Conservation (phyloP, 2,113 vertebrate species). For the Geothlypis trichas region DNA sequence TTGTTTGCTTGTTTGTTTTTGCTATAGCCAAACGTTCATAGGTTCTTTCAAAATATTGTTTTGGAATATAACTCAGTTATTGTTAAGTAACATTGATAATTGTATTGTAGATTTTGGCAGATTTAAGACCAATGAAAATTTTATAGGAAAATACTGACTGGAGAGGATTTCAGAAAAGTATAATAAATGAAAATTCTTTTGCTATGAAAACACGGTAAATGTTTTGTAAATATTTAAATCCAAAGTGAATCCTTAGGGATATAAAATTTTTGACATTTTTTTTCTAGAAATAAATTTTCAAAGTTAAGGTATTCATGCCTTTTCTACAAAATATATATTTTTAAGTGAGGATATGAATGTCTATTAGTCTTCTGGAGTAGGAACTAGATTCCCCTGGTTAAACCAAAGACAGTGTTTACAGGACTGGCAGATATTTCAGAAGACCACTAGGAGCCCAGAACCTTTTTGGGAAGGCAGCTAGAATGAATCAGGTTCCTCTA, state of each 20-base stretch:
- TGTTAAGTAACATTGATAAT: background rate
- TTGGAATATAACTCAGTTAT: background rate
- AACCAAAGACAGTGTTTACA: background rate
- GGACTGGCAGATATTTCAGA: background rate
- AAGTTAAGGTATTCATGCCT: background rate
- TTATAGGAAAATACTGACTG: background rate
- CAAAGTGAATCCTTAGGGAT: background rate
- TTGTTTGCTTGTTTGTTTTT: background rate
- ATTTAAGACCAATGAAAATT: background rate
- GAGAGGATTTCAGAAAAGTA: background rate
- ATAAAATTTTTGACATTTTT: background rate
- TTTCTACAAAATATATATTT: background rate
- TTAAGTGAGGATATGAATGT: background rate
- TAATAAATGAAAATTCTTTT: background rate
- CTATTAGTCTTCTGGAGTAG: background rate
- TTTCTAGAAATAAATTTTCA: background rate
- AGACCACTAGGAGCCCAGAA: background rate
- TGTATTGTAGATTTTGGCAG: background rate
- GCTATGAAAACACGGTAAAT: background rate
- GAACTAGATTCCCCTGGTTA: background rate
- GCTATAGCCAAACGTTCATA: background rate
- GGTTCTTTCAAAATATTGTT: background rate
- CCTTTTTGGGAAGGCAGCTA: background rate
- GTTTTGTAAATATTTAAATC: background rate
- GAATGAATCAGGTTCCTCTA: background rate